phyloP scores from a whole-genome alignment of 2,888 invertebrate genomes.

The Perdita meconis region DNA sequence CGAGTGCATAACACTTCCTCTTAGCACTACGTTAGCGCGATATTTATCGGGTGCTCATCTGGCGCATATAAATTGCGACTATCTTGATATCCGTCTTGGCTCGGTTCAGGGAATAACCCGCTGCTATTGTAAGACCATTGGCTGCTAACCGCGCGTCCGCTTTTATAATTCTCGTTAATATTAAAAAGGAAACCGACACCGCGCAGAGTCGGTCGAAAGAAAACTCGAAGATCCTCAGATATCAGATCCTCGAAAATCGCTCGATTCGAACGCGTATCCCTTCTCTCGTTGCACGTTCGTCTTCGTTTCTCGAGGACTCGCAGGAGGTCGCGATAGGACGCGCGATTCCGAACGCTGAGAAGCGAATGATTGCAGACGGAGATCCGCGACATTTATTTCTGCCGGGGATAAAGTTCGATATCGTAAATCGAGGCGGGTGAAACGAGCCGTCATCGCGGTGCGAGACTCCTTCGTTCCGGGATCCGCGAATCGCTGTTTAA shows the following conservation, averaged over 20 bases:
- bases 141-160: constrained; percentile 68
- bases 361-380: not conserved
- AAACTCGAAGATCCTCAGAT: too few species aligned
- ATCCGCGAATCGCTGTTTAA: constrained; percentile 51
- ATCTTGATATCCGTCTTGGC: constrained; percentile 61
- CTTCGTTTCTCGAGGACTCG: not conserved
- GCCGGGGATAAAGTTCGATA: constrained; percentile 41
- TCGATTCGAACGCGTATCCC: too few species aligned
- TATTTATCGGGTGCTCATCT: constrained; percentile 79
- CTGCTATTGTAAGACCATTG: constrained; percentile 75
- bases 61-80: constrained; percentile 74
- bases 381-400: constrained; percentile 43
- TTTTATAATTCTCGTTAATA: not conserved
- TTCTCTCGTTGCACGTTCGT: too few species aligned
- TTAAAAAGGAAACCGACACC: not conserved
- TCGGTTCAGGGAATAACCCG: constrained; percentile 71
- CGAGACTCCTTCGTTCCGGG: constrained; percentile 5
- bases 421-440: constrained; percentile 53
- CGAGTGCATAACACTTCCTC: constrained; percentile 61
- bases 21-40: constrained; percentile 58
- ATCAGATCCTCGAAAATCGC: too few species aligned
- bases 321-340: not conserved
- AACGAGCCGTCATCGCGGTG: constrained; percentile 54
- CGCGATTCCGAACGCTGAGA: not conserved
- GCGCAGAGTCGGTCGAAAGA: not conserved